These are phyloP conservation scores for Diadumene lineata DNA, from an alignment of 92 coral and sea anemone species.

Conservation along the genomic window DNA sequence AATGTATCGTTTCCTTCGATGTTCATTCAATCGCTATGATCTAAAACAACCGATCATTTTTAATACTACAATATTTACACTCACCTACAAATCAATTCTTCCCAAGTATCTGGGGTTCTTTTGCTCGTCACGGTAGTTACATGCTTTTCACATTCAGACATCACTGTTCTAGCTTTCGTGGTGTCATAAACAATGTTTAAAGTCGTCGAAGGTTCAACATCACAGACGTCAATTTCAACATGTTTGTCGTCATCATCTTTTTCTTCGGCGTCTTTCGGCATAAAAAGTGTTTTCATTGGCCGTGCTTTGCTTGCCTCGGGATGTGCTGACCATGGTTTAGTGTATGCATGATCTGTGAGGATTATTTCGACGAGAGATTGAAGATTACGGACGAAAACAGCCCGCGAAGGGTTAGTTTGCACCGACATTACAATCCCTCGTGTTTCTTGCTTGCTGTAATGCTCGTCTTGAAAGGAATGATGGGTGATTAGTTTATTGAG, in stretches of 20 bases:
- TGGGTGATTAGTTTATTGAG: slow-evolving; percentile 10
- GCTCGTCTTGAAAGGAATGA: neutral
- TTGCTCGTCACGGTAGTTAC: slow-evolving; percentile 91
- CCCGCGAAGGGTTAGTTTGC: slow-evolving; percentile 28
- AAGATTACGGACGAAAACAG: slow-evolving; percentile 63
- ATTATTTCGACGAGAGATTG: slow-evolving; percentile 87
- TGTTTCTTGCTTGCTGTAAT: slow-evolving; percentile 13
- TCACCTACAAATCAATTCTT: slow-evolving; percentile 94
- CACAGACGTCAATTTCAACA: slow-evolving; percentile 74
- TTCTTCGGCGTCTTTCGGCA: slow-evolving; percentile 59
- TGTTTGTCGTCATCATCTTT: slow-evolving; percentile 39
- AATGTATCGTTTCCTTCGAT: no score
- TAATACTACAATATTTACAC: slow-evolving; percentile 16
- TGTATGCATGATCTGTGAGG: slow-evolving; percentile 87
- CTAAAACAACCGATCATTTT: no score
- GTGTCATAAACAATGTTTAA: slow-evolving; percentile 82
- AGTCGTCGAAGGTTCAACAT: slow-evolving; percentile 38
- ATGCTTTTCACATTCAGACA: slow-evolving; percentile 97
- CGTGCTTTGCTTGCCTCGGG: slow-evolving; percentile 90
- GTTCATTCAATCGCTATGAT: neutral
- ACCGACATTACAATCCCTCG: slow-evolving; percentile 19
- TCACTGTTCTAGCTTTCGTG: slow-evolving; percentile 83
- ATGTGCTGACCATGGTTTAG: slow-evolving; percentile 99
- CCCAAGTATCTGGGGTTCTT: slow-evolving; percentile 99
- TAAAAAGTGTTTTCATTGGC: slow-evolving; percentile 84